Conservation (phyloP, 2,113 vertebrate species). For the Muntiacus reevesi region DNA sequence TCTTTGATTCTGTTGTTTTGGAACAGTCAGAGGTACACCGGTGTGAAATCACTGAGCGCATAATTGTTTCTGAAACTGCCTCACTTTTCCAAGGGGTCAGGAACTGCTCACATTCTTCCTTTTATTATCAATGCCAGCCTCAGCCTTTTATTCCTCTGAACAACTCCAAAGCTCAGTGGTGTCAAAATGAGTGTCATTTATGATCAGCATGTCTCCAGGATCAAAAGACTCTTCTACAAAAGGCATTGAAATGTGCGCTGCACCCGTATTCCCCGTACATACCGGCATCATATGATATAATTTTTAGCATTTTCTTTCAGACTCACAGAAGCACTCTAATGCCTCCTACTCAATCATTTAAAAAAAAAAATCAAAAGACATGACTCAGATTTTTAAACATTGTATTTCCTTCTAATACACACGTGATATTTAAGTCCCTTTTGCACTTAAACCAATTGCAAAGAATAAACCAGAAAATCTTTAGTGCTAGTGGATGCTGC, state of each 20-base stretch:
- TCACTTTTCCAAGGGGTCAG: neutral
- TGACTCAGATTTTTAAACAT: slow-evolving; percentile 21
- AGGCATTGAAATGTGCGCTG: neutral
- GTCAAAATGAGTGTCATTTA: slow-evolving; percentile 28
- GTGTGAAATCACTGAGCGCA: neutral
- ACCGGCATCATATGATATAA: neutral
- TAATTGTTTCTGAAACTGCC: slow-evolving; percentile 25
- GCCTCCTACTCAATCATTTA: slow-evolving; percentile 36
- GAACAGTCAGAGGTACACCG: neutral
- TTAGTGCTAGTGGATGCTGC: neutral
- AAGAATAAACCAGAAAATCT: neutral
- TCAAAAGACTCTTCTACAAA: slow-evolving; percentile 41
- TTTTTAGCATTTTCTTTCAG: slow-evolving; percentile 46
- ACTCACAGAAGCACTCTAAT: slow-evolving; percentile 22
- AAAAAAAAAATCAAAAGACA: neutral
- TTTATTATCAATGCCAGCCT: slow-evolving; percentile 33
- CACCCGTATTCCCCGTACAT: neutral
- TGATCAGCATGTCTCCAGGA: slow-evolving; percentile 13
- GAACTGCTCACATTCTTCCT: slow-evolving; percentile 8
- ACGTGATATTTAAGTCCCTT: slow-evolving; percentile 45
- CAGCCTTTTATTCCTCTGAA: slow-evolving; percentile 18
- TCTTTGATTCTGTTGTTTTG: neutral
- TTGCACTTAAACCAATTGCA: slow-evolving; percentile 29
- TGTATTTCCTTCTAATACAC: neutral
- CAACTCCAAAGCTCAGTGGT: neutral